Conservation (phyloP, 2,888 invertebrate genomes). For the Melipona beecheii region DNA sequence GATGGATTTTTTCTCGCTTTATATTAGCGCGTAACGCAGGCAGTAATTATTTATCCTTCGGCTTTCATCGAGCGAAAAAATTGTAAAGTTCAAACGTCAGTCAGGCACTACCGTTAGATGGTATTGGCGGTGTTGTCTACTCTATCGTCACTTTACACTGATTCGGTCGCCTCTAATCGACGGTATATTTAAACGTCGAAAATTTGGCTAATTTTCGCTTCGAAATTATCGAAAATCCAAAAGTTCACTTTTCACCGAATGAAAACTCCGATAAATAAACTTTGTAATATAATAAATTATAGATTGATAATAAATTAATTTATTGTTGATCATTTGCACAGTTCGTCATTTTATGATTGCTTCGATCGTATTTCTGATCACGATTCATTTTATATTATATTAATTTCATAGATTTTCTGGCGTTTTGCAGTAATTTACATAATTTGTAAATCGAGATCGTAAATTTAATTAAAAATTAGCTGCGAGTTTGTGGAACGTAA, state of each 20-base stretch:
- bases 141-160: conserved; percentile 23
- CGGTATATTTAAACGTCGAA: neutral
- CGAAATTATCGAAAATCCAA: too few species aligned
- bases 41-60: conserved; percentile 46
- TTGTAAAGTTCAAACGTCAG: conserved; percentile 54
- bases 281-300: too few species aligned
- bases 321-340: neutral
- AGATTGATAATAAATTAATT: neutral
- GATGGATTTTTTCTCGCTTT: neutral
- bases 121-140: conserved; percentile 2
- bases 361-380: neutral
- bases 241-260: too few species aligned
- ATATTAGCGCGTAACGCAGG: neutral
- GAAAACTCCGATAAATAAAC: too few species aligned
- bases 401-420: neutral
- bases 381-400: neutral
- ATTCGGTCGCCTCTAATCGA: neutral
- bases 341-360: neutral
- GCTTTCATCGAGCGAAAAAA: conserved; percentile 15
- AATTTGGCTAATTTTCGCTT: too few species aligned
- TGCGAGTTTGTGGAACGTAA: conserved; percentile 47
- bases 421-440: neutral
- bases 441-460: neutral
- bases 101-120: conserved; percentile 39
- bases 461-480: conserved; percentile 12